Evolutionary conservation across 2,888 invertebrate genomes (phyloP), one percentile per base, ranked within the genome.

Genomic region (Polydrusus tereticollis): DNA sequence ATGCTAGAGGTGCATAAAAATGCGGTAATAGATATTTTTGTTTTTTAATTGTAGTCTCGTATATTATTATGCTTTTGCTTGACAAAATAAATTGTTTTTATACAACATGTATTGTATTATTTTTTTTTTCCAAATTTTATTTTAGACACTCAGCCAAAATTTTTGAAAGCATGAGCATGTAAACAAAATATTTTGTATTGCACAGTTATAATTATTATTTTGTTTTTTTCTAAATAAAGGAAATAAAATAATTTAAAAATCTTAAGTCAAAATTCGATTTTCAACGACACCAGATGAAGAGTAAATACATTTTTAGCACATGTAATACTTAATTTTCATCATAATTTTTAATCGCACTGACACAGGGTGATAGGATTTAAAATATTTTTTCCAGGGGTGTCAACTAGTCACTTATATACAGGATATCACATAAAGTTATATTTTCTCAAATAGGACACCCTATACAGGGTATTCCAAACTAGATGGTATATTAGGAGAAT

Each of bases 1-100:
- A 83, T 84, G 85, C 83, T 83, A 77, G 78, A 78, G 82, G 82
- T 82, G 82, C 82, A 80, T 78, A 79, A 76, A 78, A 76, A n/a
- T n/a, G 78, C 72, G 63, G 68, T 74, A 69, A 66, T 68, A 76
- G 69, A 64, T 14, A 16, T 18, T n/a, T 55, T 43, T 58, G 57
- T 52, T 75, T 63, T 67, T 69, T 73, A 69, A 71, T 67, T 72
- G 70, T 70, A 77, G 60, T 73, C 72, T 68, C 21, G 50, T 64
- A 47, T 67, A n/a, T n/a, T n/a, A n/a, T n/a, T n/a, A 66, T 63
- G 69, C 68, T 69, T 72, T 65, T 67, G 74, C 73, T 72, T 65
- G 60, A 14, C 14, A 63, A 58, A 69, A 59, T 55, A 59, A 66
- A 23, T 64, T 29, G 36, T 60, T 38, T 50, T 66, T 29, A 63